These are phyloP conservation scores for Paguma larvata DNA, from an alignment of 2,797 vertebrate genomes.

Conservation along the genomic window DNA sequence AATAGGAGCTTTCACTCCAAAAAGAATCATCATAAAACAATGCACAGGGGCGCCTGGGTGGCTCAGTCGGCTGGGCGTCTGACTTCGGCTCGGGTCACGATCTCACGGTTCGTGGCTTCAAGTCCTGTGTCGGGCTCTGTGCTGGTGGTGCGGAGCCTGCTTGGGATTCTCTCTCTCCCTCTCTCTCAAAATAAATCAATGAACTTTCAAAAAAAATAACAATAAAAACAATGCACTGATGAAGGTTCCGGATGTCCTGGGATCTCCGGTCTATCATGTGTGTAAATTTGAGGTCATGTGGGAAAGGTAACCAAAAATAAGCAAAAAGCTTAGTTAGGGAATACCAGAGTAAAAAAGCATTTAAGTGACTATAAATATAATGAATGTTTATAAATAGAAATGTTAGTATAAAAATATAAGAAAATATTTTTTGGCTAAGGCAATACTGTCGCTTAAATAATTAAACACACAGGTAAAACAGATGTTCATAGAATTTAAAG, in stretches of 20 bases:
- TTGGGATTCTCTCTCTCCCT: too few relatives aligned
- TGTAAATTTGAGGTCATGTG: not conserved
- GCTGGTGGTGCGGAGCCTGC: too few relatives aligned
- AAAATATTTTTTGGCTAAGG: slow-evolving; percentile 42
- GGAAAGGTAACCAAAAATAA: slow-evolving; percentile 38
- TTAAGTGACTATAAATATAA: not conserved
- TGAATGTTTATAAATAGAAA: too few relatives aligned
- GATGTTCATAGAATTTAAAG: slow-evolving; percentile 54
- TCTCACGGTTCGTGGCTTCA: too few relatives aligned
- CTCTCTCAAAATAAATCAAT: too few relatives aligned
- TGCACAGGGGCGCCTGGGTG: not conserved
- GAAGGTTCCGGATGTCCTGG: not conserved
- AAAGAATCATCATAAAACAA: not conserved
- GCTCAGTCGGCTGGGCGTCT: too few relatives aligned
- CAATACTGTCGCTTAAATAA: not conserved
- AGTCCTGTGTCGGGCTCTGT: too few relatives aligned
- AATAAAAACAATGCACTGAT: not conserved
- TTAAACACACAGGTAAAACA: slow-evolving; percentile 41
- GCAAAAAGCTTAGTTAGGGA: not conserved
- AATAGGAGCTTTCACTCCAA: slow-evolving; percentile 58
- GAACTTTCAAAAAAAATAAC: too few relatives aligned
- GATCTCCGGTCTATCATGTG: not conserved
- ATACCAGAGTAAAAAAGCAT: not conserved
- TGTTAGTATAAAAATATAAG: not conserved
- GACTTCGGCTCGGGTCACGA: too few relatives aligned